Percentiles rank a stretch among this genome's conserved stretches.
Evolutionary conservation across 1,140 invertebrate genomes (phyloP).

Genomic region (Caligus rogercresseyi): DNA sequence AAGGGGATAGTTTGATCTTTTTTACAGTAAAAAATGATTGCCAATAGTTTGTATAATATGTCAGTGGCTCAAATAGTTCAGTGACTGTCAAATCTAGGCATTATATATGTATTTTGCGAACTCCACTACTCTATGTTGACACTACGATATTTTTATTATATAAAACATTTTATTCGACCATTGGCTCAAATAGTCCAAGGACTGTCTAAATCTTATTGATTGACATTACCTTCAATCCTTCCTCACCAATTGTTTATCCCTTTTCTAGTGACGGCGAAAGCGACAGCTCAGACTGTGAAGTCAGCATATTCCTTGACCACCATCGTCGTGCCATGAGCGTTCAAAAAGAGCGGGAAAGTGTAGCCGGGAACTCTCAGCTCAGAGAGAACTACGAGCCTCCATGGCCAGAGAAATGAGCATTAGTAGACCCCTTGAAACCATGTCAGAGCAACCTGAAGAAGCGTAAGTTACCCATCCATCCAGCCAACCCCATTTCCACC

Average conservation of each 20-base stretch:
- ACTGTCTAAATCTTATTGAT: no score
- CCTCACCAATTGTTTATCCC: background rate
- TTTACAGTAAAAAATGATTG: no score
- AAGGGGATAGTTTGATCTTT: no score
- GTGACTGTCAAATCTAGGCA: background rate
- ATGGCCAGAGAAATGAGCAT: background rate
- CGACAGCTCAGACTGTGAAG: constrained; percentile 8
- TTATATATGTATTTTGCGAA: background rate
- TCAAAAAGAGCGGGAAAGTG: constrained; percentile 6
- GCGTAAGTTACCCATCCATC: constrained; percentile 1
- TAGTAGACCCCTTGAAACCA: background rate
- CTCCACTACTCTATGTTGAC: background rate
- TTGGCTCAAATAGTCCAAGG: no score
- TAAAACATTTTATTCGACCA: background rate
- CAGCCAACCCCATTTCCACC: no score
- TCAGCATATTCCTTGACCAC: constrained; percentile 12
- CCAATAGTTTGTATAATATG: no score
- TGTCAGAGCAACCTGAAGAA: constrained; percentile 12
- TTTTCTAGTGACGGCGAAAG: constrained; percentile 13
- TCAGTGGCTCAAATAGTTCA: no score
- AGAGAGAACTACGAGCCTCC: constrained; percentile 2
- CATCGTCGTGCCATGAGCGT: constrained; percentile 10
- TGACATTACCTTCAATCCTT: background rate
- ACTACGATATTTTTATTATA: background rate
- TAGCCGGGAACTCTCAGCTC: background rate